These are phyloP conservation scores for Cossypha niveicapilla DNA, from an alignment of 2,797 vertebrate genomes.

Conservation along the genomic window DNA sequence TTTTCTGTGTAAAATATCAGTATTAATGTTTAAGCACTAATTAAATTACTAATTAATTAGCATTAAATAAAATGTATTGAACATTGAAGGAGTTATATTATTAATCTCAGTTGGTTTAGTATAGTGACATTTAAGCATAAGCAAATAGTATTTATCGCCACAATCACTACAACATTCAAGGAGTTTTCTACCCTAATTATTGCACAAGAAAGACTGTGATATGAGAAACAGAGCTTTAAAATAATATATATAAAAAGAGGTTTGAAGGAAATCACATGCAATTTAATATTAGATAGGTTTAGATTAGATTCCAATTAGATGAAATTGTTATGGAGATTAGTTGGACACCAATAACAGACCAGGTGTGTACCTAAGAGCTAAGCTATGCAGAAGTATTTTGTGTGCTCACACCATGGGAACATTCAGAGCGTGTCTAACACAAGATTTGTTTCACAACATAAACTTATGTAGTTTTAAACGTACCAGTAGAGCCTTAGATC, in stretches of 20 bases:
- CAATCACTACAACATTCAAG: background rate
- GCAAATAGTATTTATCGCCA: background rate
- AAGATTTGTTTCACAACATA: constrained; percentile 31
- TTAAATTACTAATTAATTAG: too few relatives aligned
- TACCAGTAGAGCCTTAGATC: background rate
- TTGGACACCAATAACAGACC: constrained; percentile 5
- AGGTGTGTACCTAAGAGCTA: background rate
- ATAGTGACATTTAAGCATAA: background rate
- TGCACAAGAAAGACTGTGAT: background rate
- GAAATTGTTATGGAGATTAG: background rate
- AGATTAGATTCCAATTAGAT: background rate
- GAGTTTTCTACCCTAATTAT: background rate
- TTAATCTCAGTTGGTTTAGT: background rate
- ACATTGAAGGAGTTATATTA: background rate
- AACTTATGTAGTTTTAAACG: background rate
- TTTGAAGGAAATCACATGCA: background rate
- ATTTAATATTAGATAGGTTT: background rate
- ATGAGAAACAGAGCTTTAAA: background rate
- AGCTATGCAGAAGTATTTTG: background rate
- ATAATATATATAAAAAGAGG: background rate
- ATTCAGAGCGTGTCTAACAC: constrained; percentile 10
- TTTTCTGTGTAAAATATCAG: background rate
- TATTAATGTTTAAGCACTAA: background rate
- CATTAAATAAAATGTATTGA: background rate
- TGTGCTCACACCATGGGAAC: constrained; percentile 10